These are phyloP conservation scores for Glossophaga mutica DNA, from an alignment of 2,797 vertebrate species.

Conservation along the genomic window DNA sequence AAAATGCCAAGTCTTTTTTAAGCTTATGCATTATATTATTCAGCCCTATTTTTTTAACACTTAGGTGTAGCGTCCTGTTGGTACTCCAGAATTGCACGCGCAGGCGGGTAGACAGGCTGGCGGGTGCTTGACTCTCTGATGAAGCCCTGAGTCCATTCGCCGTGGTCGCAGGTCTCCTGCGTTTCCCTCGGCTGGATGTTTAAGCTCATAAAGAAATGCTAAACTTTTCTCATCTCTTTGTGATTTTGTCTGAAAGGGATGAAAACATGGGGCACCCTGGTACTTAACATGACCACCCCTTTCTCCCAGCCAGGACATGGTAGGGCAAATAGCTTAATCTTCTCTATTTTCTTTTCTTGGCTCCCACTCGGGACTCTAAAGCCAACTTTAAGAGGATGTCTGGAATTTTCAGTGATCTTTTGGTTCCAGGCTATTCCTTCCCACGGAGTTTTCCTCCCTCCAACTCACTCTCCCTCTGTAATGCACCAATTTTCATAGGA, in stretches of 20 bases:
- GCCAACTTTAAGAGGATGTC: not conserved
- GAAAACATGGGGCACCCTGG: not conserved
- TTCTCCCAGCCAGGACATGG: not conserved
- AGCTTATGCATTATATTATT: not conserved
- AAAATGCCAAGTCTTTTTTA: not conserved
- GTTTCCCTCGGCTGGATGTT: not conserved
- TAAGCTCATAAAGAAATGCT: not conserved
- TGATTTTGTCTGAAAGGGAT: conserved; percentile 4
- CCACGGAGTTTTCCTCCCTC: not conserved
- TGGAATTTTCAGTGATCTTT: not conserved
- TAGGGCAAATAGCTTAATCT: not conserved
- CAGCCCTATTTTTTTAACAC: conserved; percentile 8
- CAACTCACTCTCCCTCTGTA: not conserved
- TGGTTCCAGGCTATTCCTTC: not conserved
- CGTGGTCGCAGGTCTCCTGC: not conserved
- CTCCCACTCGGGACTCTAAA: not conserved
- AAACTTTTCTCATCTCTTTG: not conserved
- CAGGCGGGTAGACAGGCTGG: not conserved
- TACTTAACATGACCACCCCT: not conserved
- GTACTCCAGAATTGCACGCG: not conserved
- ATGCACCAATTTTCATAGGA: not conserved
- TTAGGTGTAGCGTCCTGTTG: not conserved
- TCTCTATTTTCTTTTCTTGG: not conserved
- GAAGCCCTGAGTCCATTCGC: not conserved
- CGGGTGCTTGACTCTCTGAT: not conserved